A percentile compares a stretch with the other conserved stretches of the same genome.
These are phyloP conservation scores for Porites australiensis DNA, from an alignment of 64 coral and sea anemone species.

Conservation along the genomic window DNA sequence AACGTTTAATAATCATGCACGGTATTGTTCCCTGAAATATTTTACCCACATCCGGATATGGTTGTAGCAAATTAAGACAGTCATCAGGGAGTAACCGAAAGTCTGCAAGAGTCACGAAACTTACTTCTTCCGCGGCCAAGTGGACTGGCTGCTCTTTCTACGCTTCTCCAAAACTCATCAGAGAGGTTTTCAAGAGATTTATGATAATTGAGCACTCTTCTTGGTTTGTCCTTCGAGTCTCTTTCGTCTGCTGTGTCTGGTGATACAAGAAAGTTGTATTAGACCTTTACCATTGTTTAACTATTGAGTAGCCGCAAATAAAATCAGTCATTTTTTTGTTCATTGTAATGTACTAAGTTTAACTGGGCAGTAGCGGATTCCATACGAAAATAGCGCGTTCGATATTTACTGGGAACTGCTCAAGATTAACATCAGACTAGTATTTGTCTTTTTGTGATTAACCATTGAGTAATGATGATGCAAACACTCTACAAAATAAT, in stretches of 20 bases:
- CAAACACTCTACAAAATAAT: too few species aligned
- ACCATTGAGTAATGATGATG: too few species aligned
- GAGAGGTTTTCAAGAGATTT: conserved; percentile 67
- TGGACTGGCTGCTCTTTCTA: conserved; percentile 36
- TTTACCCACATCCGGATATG: not conserved
- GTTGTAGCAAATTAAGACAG: not conserved
- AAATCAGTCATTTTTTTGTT: not conserved
- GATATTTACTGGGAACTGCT: too few species aligned
- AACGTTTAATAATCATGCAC: not conserved
- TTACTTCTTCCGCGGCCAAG: conserved; percentile 43
- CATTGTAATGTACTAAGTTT: too few species aligned
- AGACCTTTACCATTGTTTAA: not conserved
- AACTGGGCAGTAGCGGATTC: too few species aligned
- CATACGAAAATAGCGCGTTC: too few species aligned
- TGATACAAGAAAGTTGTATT: not conserved
- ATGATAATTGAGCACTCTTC: conserved; percentile 46
- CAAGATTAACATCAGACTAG: too few species aligned
- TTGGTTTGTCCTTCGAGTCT: conserved; percentile 3
- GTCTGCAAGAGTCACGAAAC: conserved; percentile 5
- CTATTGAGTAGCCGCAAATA: too few species aligned
- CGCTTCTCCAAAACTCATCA: conserved; percentile 75
- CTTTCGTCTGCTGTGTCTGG: conserved; percentile 13
- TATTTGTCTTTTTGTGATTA: too few species aligned
- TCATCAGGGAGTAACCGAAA: not conserved
- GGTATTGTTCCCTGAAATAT: not conserved